Evolutionary conservation across 2,797 vertebrate genomes (phyloP).

Genomic region (Brotula barbata): DNA sequence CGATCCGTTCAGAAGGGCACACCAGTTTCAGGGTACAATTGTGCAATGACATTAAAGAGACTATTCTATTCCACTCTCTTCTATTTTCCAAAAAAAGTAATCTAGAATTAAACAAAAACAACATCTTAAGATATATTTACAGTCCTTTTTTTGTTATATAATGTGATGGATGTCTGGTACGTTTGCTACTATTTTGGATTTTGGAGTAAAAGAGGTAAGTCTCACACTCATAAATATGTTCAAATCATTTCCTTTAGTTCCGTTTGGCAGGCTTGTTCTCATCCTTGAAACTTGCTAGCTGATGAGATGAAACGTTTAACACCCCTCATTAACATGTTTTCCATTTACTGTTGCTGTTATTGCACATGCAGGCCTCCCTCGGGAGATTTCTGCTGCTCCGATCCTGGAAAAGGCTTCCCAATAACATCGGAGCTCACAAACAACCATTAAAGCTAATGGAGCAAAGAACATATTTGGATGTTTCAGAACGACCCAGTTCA

Average conservation of each 20-base stretch:
- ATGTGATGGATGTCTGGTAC: conserved; percentile 9
- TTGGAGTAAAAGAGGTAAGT: conserved; percentile 13
- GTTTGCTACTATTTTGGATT: conserved; percentile 18
- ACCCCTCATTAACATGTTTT: conserved; percentile 40
- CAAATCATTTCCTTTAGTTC: conserved; percentile 13
- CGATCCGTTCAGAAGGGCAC: too few species aligned
- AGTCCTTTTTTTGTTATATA: conserved; percentile 4
- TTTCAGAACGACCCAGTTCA: conserved; percentile 20
- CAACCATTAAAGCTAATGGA: conserved; percentile 41
- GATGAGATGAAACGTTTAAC: conserved; percentile 19
- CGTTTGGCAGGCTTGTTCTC: background rate
- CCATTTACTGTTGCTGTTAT: conserved; percentile 17
- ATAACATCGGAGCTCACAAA: conserved; percentile 27
- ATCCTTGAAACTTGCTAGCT: conserved; percentile 28
- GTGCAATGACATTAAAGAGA: too few species aligned
- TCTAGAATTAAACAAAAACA: too few species aligned
- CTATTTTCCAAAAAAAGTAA: too few species aligned
- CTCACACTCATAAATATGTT: conserved; percentile 3
- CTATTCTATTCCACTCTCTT: too few species aligned
- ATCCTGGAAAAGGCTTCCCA: conserved; percentile 4
- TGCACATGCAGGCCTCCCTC: conserved; percentile 16
- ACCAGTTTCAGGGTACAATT: too few species aligned
- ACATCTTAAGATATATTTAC: conserved; percentile 29
- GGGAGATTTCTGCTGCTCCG: conserved; percentile 4
- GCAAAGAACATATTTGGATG: conserved; percentile 28